phyloP scores from a whole-genome alignment of 1,140 invertebrate genomes.

The Mya arenaria region DNA sequence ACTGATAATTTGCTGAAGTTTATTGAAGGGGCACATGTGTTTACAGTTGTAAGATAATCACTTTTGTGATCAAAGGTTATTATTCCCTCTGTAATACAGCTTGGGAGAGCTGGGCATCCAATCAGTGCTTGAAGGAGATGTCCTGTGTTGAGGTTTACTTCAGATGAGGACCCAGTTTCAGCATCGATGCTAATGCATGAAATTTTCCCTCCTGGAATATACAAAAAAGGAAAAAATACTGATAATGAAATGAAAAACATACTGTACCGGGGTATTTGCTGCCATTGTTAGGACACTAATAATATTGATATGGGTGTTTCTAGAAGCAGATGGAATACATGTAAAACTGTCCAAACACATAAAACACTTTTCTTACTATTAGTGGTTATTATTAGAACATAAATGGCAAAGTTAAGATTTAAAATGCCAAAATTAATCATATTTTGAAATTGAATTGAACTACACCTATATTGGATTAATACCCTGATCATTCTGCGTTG shows the following conservation, averaged over 20 bases:
- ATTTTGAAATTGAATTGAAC: too few species aligned
- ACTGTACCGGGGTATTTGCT: neutral
- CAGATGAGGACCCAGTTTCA: neutral
- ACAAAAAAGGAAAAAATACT: neutral
- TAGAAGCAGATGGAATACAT: too few species aligned
- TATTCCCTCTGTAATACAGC: neutral
- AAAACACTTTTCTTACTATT: too few species aligned
- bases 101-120: neutral
- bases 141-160: neutral
- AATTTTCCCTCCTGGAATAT: neutral
- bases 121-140: neutral
- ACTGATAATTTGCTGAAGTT: neutral
- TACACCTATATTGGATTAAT: too few species aligned
- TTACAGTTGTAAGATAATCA: constrained; percentile 2
- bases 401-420: too few species aligned
- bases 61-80: constrained; percentile 19
- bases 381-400: too few species aligned
- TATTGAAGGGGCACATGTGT: constrained; percentile 20
- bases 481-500: too few species aligned
- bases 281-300: neutral
- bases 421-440: too few species aligned
- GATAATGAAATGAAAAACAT: neutral
- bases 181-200: neutral
- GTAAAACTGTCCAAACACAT: too few species aligned
- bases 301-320: too few species aligned